A percentile compares a stretch with the other conserved stretches of the same genome.
phyloP scores from a whole-genome alignment of 2,113 vertebrate genomes.

The Diadophis punctatus region DNA sequence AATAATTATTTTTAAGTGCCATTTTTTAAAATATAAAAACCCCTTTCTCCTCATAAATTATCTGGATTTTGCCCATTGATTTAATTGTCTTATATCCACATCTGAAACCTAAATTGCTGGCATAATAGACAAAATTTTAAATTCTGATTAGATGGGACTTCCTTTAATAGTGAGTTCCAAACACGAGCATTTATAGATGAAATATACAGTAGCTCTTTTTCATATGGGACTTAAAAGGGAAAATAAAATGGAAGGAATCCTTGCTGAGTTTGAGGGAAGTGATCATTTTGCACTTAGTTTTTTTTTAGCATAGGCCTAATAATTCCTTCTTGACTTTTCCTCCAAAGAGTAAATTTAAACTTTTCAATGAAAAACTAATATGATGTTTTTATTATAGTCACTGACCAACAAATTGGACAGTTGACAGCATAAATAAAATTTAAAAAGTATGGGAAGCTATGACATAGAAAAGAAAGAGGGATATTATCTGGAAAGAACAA shows the following conservation, averaged over 20 bases:
- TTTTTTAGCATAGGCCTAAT: not conserved
- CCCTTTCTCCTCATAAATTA: not conserved
- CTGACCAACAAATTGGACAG: not conserved
- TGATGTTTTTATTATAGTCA: not conserved
- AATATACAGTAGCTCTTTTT: not conserved
- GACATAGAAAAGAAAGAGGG: not conserved
- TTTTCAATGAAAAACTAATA: not conserved
- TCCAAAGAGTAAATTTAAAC: not conserved
- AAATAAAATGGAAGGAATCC: not conserved
- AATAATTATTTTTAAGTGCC: not conserved
- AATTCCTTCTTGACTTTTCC: not conserved
- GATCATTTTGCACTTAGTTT: not conserved
- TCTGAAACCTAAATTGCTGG: not conserved
- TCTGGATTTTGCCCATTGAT: not conserved
- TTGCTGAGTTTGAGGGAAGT: not conserved
- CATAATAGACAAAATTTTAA: not conserved
- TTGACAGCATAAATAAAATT: not conserved
- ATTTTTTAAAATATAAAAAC: not conserved
- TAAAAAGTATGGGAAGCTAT: not conserved
- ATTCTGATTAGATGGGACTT: not conserved
- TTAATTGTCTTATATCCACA: not conserved
- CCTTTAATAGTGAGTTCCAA: not conserved
- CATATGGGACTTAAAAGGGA: fast-evolving
- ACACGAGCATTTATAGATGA: not conserved
- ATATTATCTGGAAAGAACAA: not conserved